A percentile compares a stretch with the other conserved stretches of the same genome.
Conservation (phyloP, 2,888 invertebrate genomes). For the Aphidoletes aphidimyza region DNA sequence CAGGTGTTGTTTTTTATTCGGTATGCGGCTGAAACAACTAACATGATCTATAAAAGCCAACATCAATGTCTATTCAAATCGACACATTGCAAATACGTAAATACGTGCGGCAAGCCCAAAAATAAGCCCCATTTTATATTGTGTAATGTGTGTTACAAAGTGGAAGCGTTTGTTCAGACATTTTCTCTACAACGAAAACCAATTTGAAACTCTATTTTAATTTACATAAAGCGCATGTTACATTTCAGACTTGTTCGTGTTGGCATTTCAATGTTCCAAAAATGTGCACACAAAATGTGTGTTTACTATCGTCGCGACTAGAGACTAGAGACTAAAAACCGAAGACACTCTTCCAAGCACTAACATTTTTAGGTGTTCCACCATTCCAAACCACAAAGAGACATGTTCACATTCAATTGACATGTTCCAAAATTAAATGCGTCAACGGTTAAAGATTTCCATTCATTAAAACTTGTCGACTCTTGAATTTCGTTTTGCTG, state of each 20-base stretch:
- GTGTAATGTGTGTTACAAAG: not conserved
- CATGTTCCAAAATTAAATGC: not conserved
- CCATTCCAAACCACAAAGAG: not conserved
- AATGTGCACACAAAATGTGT: too few relatives aligned
- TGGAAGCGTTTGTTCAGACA: not conserved
- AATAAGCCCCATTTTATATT: too few relatives aligned
- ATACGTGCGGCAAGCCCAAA: too few relatives aligned
- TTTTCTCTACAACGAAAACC: too few relatives aligned
- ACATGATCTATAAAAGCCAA: constrained; percentile 35
- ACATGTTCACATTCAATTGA: not conserved
- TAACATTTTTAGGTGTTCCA: not conserved
- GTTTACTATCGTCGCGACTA: too few relatives aligned
- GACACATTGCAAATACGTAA: not conserved
- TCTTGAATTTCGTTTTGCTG: too few relatives aligned
- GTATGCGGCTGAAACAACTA: not conserved
- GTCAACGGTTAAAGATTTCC: not conserved
- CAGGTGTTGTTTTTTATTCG: not conserved
- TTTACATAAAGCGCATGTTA: not conserved
- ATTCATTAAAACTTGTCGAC: constrained; percentile 6
- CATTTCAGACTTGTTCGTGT: not conserved
- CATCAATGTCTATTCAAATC: constrained; percentile 45
- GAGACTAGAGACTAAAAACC: not conserved
- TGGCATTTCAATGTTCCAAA: not conserved
- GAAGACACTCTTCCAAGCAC: too few relatives aligned
- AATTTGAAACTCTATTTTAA: not conserved